Evolutionary conservation across 2,888 invertebrate genomes (phyloP), one percentile per base, ranked within the genome.

Genomic region (Eumerus sabulonum): DNA sequence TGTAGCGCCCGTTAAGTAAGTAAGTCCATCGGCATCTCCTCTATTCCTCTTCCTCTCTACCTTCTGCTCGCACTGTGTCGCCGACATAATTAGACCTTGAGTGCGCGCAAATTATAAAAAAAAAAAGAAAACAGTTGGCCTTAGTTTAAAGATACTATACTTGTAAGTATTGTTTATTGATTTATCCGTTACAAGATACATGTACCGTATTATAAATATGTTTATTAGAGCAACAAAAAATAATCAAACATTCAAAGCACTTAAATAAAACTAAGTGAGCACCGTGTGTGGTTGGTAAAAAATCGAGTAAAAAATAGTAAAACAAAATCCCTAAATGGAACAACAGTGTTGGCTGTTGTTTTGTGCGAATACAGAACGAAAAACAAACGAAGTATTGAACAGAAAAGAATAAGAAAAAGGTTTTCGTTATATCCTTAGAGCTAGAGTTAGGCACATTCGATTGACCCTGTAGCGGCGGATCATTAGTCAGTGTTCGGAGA

Each of bases 371-470:
- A 66, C 35, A 45, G 47, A 64, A 35, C 47, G 62, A 60, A 68
- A 60, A n/a, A 40, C 2, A 40, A 40, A 40, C 36, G 11, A 9
- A 36, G 36, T 36, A 60, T 53, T 51, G 12, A 50, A 54, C 38
- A 42, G 36, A 54, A 40, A 57, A 48, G 48, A 56, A 51, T 38
- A 44, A 50, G 19, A 12, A 38, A 56, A 12, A 12, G 11, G 53
- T 45, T 27, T 27, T 27, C 27, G 27, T 27, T 27, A 1, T 45
- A 67, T 57, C 1, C 72, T 77, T 77, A 77, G 16, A 70, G 40
- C 79, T 79, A 79, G 35, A 18, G 68, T 79, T 79, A 79, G 79
- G 79, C 79, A 79, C 79, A 79, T 64, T 73, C 60, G 56, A 70
- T 70, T 79, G 79, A 74, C 59, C 68, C 59, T 18, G 27, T 51